phyloP scores from a whole-genome alignment of 2,888 invertebrate species.

The Subacronicta megacephala region DNA sequence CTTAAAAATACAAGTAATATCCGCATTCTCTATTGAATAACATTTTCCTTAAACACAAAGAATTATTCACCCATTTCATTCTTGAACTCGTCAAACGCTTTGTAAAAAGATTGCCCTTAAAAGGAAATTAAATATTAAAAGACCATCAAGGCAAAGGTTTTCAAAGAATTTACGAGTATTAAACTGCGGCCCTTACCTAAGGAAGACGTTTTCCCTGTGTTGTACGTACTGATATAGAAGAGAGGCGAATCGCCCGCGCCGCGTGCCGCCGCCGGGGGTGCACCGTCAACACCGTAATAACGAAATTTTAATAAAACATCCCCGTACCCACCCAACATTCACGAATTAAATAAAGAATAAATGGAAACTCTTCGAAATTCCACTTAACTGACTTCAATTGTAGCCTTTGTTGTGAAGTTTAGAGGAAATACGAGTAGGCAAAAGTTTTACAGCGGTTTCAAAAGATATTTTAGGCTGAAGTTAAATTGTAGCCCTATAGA shows the following conservation, averaged over 20 bases:
- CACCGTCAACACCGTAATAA: slow-evolving; percentile 76
- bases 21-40: slow-evolving; percentile 7
- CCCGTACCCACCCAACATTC: slow-evolving; percentile 62
- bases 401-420: slow-evolving; percentile 69
- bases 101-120: slow-evolving; percentile 69
- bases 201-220: slow-evolving; percentile 66
- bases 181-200: slow-evolving; percentile 72
- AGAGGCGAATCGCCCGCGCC: slow-evolving; percentile 25
- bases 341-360: slow-evolving; percentile 69
- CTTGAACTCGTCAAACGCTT: slow-evolving; percentile 63
- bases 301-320: slow-evolving; percentile 83
- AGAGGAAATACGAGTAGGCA: slow-evolving; percentile 55
- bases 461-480: slow-evolving; percentile 54
- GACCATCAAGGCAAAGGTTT: slow-evolving; percentile 78
- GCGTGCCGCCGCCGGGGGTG: slow-evolving; percentile 50
- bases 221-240: slow-evolving; percentile 47
- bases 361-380: slow-evolving; percentile 68
- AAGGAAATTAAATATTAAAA: slow-evolving; percentile 87
- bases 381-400: slow-evolving; percentile 70
- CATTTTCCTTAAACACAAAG: slow-evolving; percentile 41
- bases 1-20: slow-evolving; percentile 4
- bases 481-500: slow-evolving; percentile 50
- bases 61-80: slow-evolving; percentile 52
- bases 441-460: slow-evolving; percentile 58
- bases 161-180: slow-evolving; percentile 81